phyloP scores from a whole-genome alignment of 2,113 vertebrate species.

The Ellobius talpinus region DNA sequence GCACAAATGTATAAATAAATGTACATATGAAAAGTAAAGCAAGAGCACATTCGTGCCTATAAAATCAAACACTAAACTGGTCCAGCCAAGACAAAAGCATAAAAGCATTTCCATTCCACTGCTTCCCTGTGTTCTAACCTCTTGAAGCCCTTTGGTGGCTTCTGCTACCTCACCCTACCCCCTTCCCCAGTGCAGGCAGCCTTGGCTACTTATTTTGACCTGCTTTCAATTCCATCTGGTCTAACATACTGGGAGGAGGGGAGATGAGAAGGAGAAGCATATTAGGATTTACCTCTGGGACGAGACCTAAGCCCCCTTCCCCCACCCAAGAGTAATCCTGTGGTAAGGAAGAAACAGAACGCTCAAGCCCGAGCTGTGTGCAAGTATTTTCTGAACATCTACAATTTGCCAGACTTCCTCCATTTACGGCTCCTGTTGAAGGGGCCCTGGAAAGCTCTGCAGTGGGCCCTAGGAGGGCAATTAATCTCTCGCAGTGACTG shows the following conservation, averaged over 20 bases:
- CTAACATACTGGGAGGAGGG: conserved; percentile 62
- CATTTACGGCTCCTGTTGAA: conserved; percentile 42
- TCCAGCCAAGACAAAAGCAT: conserved; percentile 54
- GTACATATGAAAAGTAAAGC: conserved; percentile 54
- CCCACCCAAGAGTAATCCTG: conserved; percentile 24
- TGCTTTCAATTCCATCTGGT: conserved; percentile 79
- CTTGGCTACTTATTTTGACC: conserved; percentile 75
- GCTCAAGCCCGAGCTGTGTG: conserved; percentile 29
- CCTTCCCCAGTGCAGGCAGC: conserved; percentile 26
- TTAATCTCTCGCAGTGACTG: conserved; percentile 6
- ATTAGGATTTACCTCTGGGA: conserved; percentile 64
- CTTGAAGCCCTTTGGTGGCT: conserved; percentile 54
- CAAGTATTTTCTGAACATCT: conserved; percentile 58
- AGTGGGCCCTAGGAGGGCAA: conserved; percentile 37
- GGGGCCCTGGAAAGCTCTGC: conserved; percentile 46
- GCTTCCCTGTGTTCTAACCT: conserved; percentile 11
- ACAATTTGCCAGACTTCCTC: conserved; percentile 51
- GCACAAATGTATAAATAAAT: conserved; percentile 18
- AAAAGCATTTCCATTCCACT: conserved; percentile 35
- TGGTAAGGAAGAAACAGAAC: conserved; percentile 36
- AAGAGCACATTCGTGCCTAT: conserved; percentile 55
- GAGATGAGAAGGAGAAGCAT: conserved; percentile 33
- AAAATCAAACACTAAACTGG: conserved; percentile 54
- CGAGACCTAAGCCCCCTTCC: conserved; percentile 41
- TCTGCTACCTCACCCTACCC: neutral